A percentile compares a stretch with the other conserved stretches of the same genome.
Evolutionary conservation across 2,113 vertebrate species (phyloP).

Genomic region (Sceloporus tristichus): DNA sequence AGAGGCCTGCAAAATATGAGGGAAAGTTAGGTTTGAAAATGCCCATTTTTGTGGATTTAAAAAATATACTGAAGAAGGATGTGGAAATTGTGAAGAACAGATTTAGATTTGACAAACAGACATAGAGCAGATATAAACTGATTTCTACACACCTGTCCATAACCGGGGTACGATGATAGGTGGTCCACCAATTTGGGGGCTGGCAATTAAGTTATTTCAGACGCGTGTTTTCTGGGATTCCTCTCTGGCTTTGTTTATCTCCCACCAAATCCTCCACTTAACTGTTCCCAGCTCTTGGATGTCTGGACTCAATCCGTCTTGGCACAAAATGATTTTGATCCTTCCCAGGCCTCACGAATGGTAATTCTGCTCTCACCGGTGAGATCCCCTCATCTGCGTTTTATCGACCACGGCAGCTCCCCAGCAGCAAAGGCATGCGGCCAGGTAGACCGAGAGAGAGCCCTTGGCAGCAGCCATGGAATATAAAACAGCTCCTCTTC

Average conservation of each 20-base stretch:
- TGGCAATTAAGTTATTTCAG: background rate
- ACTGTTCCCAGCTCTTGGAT: background rate
- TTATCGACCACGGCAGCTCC: background rate
- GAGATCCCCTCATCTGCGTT: background rate
- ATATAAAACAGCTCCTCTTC: background rate
- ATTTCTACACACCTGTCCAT: background rate
- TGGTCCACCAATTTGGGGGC: slow-evolving; percentile 27
- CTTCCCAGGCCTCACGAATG: background rate
- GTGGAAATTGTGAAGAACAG: background rate
- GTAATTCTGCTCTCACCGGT: background rate
- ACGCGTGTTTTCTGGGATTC: slow-evolving; percentile 6
- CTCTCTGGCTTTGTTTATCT: background rate
- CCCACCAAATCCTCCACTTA: background rate
- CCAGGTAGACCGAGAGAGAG: background rate
- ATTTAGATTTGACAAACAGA: background rate
- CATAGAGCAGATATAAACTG: background rate
- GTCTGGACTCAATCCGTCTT: background rate
- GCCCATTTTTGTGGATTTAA: background rate
- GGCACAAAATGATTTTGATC: background rate
- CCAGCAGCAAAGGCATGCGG: rapidly evolving
- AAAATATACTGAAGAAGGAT: background rate
- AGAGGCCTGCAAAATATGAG: background rate
- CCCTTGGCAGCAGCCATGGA: background rate
- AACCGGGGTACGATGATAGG: background rate
- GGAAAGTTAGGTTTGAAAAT: background rate